These are phyloP conservation scores for Scelioninae gen. 2 DNA, from an alignment of 2,888 invertebrate species.

Conservation along the genomic window DNA sequence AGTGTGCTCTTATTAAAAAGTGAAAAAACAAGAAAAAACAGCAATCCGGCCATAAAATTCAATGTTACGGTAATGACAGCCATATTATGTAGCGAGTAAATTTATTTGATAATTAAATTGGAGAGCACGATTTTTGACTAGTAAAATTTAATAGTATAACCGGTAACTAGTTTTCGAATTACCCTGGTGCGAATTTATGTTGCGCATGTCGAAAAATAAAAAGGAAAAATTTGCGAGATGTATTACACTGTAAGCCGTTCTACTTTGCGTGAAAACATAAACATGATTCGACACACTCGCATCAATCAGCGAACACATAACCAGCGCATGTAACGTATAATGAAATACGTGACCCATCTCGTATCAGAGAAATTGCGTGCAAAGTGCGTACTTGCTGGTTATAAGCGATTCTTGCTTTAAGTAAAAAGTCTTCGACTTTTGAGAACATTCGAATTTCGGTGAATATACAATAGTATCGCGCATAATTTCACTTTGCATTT, in stretches of 20 bases:
- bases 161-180: constrained; percentile 40
- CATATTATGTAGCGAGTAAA: too few species aligned
- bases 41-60: too few species aligned
- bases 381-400: constrained; percentile 43
- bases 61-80: too few species aligned
- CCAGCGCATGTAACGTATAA: constrained; percentile 61
- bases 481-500: too few species aligned
- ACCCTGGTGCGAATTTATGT: constrained; percentile 44
- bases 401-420: constrained; percentile 23
- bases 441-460: constrained; percentile 2
- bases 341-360: constrained; percentile 72
- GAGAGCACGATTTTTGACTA: constrained; percentile 6
- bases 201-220: constrained; percentile 24
- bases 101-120: too few species aligned
- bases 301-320: constrained; percentile 54
- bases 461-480: too few species aligned
- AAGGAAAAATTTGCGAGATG: constrained; percentile 33
- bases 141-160: constrained; percentile 14
- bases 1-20: too few species aligned
- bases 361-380: constrained; percentile 65
- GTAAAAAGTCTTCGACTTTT: constrained; percentile 29
- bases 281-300: constrained; percentile 57
- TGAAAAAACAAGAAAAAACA: too few species aligned
- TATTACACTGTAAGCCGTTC: constrained; percentile 50
- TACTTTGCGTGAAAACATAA: constrained; percentile 56